A percentile compares a stretch with the other conserved stretches of the same genome.
These are phyloP conservation scores for Gorsachius magnificus DNA, from an alignment of 2,797 vertebrate species.

Conservation along the genomic window DNA sequence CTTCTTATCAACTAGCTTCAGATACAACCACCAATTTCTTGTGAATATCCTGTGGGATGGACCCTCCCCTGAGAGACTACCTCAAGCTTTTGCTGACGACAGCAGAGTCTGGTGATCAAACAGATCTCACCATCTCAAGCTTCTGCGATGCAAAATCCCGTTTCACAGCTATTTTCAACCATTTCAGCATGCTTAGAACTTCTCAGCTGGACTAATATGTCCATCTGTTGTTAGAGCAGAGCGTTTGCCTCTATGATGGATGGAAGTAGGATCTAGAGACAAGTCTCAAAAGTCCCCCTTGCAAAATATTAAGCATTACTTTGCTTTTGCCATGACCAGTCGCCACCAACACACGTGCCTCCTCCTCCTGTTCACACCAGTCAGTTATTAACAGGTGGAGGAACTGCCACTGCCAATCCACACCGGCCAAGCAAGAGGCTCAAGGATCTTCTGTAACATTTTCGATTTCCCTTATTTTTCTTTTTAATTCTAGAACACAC, in stretches of 20 bases:
- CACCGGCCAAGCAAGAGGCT: background rate
- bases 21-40: background rate
- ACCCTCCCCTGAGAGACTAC: background rate
- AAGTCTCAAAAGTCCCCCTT: background rate
- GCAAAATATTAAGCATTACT: background rate
- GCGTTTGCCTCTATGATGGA: background rate
- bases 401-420: background rate
- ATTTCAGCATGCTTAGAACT: background rate
- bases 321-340: background rate
- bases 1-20: background rate
- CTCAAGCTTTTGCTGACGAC: background rate
- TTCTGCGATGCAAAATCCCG: background rate
- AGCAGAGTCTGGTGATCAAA: background rate
- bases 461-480: background rate
- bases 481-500: background rate
- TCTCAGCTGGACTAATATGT: background rate
- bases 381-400: background rate
- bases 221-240: background rate
- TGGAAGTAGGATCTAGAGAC: background rate
- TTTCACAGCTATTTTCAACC: background rate
- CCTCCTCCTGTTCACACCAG: background rate
- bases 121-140: background rate
- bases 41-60: background rate
- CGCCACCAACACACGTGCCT: background rate
- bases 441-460: background rate